phyloP scores from a whole-genome alignment of 2,888 invertebrate genomes.

The Amaurobius ferox region DNA sequence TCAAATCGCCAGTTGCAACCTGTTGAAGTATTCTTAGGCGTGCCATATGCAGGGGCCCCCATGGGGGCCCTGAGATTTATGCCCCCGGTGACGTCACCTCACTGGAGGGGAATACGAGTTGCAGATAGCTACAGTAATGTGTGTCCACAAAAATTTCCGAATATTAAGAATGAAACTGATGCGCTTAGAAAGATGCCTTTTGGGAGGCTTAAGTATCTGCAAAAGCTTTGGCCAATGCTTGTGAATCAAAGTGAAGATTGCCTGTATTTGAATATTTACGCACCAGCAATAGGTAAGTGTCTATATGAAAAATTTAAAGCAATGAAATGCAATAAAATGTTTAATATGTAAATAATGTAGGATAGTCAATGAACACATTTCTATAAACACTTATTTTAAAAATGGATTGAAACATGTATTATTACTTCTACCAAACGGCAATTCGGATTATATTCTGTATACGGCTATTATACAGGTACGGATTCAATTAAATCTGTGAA shows the following conservation, averaged over 20 bases:
- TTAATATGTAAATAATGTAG: too few relatives aligned
- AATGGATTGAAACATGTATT: too few relatives aligned
- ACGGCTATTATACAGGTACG: too few relatives aligned
- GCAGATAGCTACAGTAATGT: conserved; percentile 87
- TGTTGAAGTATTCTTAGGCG: conserved; percentile 80
- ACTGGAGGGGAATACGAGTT: conserved; percentile 86
- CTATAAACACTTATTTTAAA: too few relatives aligned
- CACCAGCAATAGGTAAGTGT: conserved; percentile 93
- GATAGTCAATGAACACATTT: too few relatives aligned
- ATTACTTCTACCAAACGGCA: too few relatives aligned
- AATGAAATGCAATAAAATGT: too few relatives aligned
- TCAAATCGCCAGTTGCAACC: conserved; percentile 80
- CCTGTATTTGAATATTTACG: conserved; percentile 95
- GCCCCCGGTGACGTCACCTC: conserved; percentile 90
- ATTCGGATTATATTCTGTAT: too few relatives aligned
- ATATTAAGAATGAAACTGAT: conserved; percentile 85
- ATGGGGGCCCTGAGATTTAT: conserved; percentile 92
- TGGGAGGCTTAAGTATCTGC: conserved; percentile 91
- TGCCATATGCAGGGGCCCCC: conserved; percentile 96
- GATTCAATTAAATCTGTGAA: too few relatives aligned
- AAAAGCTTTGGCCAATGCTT: conserved; percentile 88
- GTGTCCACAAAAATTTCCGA: conserved; percentile 85
- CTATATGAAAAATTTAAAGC: too few relatives aligned
- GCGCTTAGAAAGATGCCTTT: conserved; percentile 92
- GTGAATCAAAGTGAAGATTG: conserved; percentile 98